Conservation (phyloP, 2,113 vertebrate genomes). For the Myocastor coypus region DNA sequence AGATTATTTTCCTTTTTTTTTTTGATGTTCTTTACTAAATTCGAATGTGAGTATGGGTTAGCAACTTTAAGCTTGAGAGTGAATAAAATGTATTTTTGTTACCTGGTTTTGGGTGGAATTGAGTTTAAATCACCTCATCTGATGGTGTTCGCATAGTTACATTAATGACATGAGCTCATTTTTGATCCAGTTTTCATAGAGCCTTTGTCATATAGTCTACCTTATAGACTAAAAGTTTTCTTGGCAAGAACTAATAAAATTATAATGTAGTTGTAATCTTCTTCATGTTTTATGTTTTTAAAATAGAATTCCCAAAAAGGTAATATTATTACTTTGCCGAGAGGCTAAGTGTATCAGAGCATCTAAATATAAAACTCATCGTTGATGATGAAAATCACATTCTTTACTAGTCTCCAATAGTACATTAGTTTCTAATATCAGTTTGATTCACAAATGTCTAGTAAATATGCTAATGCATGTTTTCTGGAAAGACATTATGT, state of each 20-base stretch:
- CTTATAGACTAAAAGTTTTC: neutral
- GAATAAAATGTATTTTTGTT: slow-evolving; percentile 33
- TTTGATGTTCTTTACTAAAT: neutral
- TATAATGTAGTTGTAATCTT: neutral
- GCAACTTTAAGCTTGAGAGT: neutral
- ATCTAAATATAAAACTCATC: neutral
- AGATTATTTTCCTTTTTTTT: neutral
- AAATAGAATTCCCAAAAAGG: neutral
- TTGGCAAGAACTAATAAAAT: neutral
- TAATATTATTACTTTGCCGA: neutral
- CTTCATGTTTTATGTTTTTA: neutral
- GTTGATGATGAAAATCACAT: neutral
- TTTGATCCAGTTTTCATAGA: slow-evolving; percentile 49
- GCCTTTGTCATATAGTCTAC: slow-evolving; percentile 16
- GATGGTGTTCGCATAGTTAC: slow-evolving; percentile 21
- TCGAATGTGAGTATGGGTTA: neutral
- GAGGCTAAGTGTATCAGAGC: neutral
- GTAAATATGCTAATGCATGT: neutral
- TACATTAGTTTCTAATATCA: neutral
- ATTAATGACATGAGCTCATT: slow-evolving; percentile 52
- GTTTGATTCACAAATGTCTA: neutral
- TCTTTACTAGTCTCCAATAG: neutral
- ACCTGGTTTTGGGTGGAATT: slow-evolving; percentile 32
- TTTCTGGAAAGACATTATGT: neutral
- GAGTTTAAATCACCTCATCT: neutral